These are phyloP conservation scores for Aphidius gifuensis DNA, from an alignment of 1,140 invertebrate species.

Conservation along the genomic window DNA sequence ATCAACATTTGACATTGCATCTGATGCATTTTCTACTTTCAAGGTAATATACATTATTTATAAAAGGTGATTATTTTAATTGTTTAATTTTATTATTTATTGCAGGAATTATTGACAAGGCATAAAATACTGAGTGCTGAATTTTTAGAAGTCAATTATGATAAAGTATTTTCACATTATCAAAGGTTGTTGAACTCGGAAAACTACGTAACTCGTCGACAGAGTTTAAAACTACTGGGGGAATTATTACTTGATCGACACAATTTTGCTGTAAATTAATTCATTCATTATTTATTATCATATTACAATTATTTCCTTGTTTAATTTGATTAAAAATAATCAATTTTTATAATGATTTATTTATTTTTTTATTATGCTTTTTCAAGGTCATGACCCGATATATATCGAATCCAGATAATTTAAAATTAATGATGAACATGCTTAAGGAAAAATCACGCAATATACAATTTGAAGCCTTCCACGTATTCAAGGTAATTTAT, in stretches of 20 bases:
- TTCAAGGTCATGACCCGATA: slow-evolving; percentile 93
- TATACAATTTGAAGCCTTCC: slow-evolving; percentile 99
- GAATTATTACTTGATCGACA: slow-evolving; percentile 97
- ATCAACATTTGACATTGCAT: slow-evolving; percentile 99
- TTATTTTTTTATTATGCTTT: slow-evolving; percentile 26
- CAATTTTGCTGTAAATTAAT: slow-evolving; percentile 84
- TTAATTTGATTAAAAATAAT: slow-evolving; percentile 1
- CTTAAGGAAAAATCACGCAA: slow-evolving; percentile 98
- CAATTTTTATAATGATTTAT: background rate
- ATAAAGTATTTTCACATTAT: slow-evolving; percentile 96
- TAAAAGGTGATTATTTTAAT: slow-evolving; percentile 3
- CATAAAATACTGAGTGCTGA: slow-evolving; percentile 98
- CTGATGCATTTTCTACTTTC: slow-evolving; percentile 99
- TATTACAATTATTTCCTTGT: slow-evolving; percentile 6
- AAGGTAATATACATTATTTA: slow-evolving; percentile 67
- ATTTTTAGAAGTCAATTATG: slow-evolving; percentile 98
- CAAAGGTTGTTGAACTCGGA: slow-evolving; percentile 96
- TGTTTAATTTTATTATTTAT: slow-evolving; percentile 21
- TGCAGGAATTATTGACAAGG: slow-evolving; percentile 94
- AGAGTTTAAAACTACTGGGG: slow-evolving; percentile 95
- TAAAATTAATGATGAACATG: slow-evolving; percentile 99
- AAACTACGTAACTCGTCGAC: slow-evolving; percentile 96
- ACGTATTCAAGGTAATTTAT: slow-evolving; percentile 93
- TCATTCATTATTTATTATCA: background rate
- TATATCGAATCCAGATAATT: slow-evolving; percentile 98